phyloP scores from a whole-genome alignment of 1,140 invertebrate species.

The Pseudobourletiella spinata region DNA sequence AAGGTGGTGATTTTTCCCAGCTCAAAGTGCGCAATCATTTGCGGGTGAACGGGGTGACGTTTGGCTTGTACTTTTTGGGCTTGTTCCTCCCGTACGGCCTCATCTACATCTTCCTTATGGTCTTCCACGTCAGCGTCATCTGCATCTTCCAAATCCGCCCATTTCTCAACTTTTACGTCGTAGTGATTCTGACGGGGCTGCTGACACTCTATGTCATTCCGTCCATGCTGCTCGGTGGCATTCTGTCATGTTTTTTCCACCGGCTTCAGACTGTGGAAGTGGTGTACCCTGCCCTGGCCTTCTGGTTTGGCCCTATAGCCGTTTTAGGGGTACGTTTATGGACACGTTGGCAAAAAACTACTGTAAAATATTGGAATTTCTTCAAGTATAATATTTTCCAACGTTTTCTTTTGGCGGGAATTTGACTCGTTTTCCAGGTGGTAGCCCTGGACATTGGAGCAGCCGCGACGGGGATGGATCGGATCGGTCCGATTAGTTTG shows the following conservation, averaged over 20 bases:
- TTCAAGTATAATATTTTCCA: background rate
- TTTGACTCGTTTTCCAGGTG: too few species aligned
- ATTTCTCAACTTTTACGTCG: slow-evolving; percentile 33
- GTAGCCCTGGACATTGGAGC: too few species aligned
- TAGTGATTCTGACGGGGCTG: slow-evolving; percentile 41
- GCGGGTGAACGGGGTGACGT: slow-evolving; percentile 67
- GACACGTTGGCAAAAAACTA: too few species aligned
- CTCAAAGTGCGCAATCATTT: slow-evolving; percentile 72
- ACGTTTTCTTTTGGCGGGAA: too few species aligned
- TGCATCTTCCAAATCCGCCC: slow-evolving; percentile 36
- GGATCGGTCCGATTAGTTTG: slow-evolving; percentile 50
- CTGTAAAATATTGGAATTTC: background rate
- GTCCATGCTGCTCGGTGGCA: slow-evolving; percentile 63
- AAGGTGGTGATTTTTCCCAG: slow-evolving; percentile 48
- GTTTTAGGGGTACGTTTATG: slow-evolving; percentile 20
- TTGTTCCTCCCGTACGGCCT: slow-evolving; percentile 60
- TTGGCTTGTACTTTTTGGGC: slow-evolving; percentile 65
- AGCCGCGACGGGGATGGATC: too few species aligned
- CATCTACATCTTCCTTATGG: slow-evolving; percentile 43
- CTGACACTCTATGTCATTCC: slow-evolving; percentile 63
- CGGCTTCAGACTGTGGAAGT: slow-evolving; percentile 70
- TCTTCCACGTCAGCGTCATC: slow-evolving; percentile 9
- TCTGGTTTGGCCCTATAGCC: slow-evolving; percentile 58
- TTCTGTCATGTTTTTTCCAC: slow-evolving; percentile 68
- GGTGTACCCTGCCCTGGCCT: slow-evolving; percentile 64